Percentiles rank a stretch among this genome's conserved stretches.
These are phyloP conservation scores for Drosophila albomicans DNA, from an alignment of 1,140 invertebrate genomes.

Conservation along the genomic window DNA sequence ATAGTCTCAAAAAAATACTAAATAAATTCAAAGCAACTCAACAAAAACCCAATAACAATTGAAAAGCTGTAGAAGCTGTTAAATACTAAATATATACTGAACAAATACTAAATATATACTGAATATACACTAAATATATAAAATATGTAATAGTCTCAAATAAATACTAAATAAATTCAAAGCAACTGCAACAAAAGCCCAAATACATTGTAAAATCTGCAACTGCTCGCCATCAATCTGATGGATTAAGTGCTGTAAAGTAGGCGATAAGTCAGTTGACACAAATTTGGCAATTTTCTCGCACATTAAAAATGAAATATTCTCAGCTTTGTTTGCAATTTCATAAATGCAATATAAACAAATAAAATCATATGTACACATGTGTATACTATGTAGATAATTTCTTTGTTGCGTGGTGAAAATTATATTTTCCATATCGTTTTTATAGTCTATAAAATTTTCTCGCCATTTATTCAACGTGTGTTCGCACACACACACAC, in stretches of 20 bases:
- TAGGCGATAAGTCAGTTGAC: constrained; percentile 22
- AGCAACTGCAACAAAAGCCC: too few relatives aligned
- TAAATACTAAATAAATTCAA: too few relatives aligned
- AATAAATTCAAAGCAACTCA: too few relatives aligned
- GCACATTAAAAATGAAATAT: constrained; percentile 58
- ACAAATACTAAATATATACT: too few relatives aligned
- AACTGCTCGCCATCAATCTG: constrained; percentile 34
- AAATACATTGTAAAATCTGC: constrained; percentile 1
- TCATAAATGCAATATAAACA: constrained; percentile 34
- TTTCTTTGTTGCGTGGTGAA: constrained; percentile 66
- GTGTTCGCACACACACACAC: constrained; percentile 15
- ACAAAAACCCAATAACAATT: too few relatives aligned
- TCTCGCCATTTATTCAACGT: constrained; percentile 71
- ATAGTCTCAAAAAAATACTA: too few relatives aligned
- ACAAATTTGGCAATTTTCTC: constrained; percentile 50
- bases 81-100: too few relatives aligned
- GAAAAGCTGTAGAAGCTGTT: too few relatives aligned
- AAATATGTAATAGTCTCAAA: too few relatives aligned
- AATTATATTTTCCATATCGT: constrained; percentile 63
- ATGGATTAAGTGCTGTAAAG: constrained; percentile 5
- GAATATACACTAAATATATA: too few relatives aligned
- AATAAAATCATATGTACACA: constrained; percentile 38
- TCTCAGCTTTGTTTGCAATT: constrained; percentile 35
- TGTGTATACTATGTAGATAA: constrained; percentile 39
- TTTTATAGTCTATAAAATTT: constrained; percentile 77